Base-by-base conservation (phyloP, 2,113 vertebrate species). In the Silurus glanis region DNA sequence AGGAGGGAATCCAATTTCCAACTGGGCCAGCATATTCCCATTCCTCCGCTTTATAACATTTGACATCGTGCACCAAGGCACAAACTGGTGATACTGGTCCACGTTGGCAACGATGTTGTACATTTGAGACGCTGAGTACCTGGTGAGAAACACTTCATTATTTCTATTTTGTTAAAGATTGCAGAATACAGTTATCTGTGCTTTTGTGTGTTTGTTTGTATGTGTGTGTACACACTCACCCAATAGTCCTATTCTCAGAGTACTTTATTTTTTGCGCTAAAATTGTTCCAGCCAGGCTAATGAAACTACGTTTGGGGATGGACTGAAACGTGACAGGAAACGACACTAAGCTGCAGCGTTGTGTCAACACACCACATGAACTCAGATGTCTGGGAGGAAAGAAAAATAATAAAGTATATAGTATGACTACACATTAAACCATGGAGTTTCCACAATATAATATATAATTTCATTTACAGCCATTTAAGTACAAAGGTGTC, bases 11-110 rank as follows among this genome's bases (percentile, higher is more conserved):
- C 96, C 95, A 0, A 96, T 95, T 88, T 95, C 94, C 0, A 97
- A 92, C 72, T 93, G 91, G 0, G 94, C 95, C 72, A 4, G 83
- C 23, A 92, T 53, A 12, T 88, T 49, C 0, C 90, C 80, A 1
- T 92, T 92, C 10, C 4, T 66, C 21, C 80, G 75, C 81, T 83
- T 93, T 5, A 90, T 64, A 37, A 94, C 82, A 14, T 85, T 93
- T 51, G 95, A 96, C 76, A 91, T 91, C 72, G 91, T 95, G 86
- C 96, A 96, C 96, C 96, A 96, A 9, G 96, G 95, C 25, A 95
- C 95, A 79, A 96, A 96, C 21, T 92, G 84, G 80, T 90, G 90
- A 92, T 96, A 96, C 82, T 93, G 90, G 21, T 94, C 93, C 55
- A 96, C 93, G 4, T 83, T 84, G 4, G 94, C 92, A 80, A 97